Base-by-base conservation (phyloP, 2,113 vertebrate species). In the Tachycineta bicolor region DNA sequence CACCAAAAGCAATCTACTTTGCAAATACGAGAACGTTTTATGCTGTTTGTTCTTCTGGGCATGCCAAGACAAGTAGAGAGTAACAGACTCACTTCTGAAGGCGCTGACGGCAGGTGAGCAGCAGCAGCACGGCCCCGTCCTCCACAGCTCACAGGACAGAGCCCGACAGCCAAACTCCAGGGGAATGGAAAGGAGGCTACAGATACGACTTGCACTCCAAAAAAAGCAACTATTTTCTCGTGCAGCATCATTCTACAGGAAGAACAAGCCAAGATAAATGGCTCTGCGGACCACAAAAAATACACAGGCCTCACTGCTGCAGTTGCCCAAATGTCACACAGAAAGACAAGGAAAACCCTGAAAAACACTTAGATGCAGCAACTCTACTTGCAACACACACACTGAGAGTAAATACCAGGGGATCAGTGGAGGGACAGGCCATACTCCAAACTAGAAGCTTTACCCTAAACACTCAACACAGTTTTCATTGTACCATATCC, bases 1-100 rank as follows among this genome's bases (percentile, higher is more conserved):
- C 50, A 82, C 28, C 33, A 49, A 29, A 81, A 81, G 47, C 52
- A 63, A 44, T 41, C 29, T 47, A 4, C 43, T 43, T 5, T 19
- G 22, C 23, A 93, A 68, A 70, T 7, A 69, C 4, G 13, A 74
- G 90, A 80, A n/a, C 28, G 33, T 31, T 75, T 41, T 5, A 25
- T 12, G 13, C 21, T 71, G 56, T 21, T 56, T 52, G 15, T 23
- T 79, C 53, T 73, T 65, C 70, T 58, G n/a, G 88, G 46, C 23
- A 14, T 0, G 8, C 26, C 65, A 67, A 39, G 17, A 77, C 52
- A 78, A 58, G 69, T 1, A 85, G 5, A 87, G 89, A 68, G 52
- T 6, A 87, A 52, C 18, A 86, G 44, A 97, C 97, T 97, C 91
- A 97, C 97, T 97, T 95, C 23, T 80, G 69, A 89, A 94, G 80